Percentiles rank a stretch among this genome's conserved stretches.
Conservation (phyloP, 1,140 invertebrate genomes). For the Papilio xuthus region DNA sequence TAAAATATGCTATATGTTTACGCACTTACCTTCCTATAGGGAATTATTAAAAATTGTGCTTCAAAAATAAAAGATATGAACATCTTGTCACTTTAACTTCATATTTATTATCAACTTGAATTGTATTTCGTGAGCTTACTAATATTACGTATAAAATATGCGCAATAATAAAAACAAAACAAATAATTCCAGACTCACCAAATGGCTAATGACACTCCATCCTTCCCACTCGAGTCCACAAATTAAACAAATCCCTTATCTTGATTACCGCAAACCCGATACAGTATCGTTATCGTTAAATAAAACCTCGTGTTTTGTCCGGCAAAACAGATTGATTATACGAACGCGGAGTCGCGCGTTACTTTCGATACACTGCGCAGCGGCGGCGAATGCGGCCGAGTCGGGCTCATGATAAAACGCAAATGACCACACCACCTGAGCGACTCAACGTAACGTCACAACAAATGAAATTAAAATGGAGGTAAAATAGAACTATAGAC, state of each 20-base stretch:
- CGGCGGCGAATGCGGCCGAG: conserved; percentile 50
- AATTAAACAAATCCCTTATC: conserved; percentile 50
- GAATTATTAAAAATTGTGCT: too few species aligned
- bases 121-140: neutral
- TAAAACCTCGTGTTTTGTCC: conserved; percentile 50
- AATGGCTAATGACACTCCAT: conserved; percentile 64
- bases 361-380: conserved; percentile 36
- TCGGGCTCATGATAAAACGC: conserved; percentile 64
- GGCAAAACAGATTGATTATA: conserved; percentile 45
- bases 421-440: conserved; percentile 59
- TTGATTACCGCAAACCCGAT: conserved; percentile 43
- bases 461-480: conserved; percentile 66
- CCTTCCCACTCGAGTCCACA: conserved; percentile 53
- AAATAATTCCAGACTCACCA: conserved; percentile 55
- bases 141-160: neutral
- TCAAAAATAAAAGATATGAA: too few species aligned
- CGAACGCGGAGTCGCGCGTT: conserved; percentile 50
- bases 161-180: conserved; percentile 38
- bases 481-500: conserved; percentile 42
- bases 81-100: too few species aligned
- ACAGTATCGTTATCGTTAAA: conserved; percentile 44
- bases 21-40: too few species aligned
- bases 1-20: too few species aligned
- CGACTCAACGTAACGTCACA: conserved; percentile 63
- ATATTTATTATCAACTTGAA: too few species aligned